Conservation (phyloP, 2,797 vertebrate species). For the Parambassis ranga region DNA sequence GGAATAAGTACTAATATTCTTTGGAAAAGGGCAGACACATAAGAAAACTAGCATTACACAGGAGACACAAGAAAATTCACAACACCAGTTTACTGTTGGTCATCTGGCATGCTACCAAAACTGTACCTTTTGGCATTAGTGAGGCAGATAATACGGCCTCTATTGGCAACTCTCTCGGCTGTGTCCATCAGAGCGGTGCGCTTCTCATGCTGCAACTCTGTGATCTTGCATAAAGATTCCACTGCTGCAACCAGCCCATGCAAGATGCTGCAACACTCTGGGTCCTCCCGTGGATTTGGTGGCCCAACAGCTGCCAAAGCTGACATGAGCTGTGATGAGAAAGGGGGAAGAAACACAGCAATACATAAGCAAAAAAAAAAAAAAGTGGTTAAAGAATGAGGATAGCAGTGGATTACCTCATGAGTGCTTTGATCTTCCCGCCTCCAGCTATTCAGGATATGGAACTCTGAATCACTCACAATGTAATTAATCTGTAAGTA, state of each 20-base stretch:
- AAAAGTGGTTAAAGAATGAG: too few relatives aligned
- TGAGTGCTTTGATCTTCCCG: slow-evolving; percentile 94
- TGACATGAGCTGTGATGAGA: slow-evolving; percentile 86
- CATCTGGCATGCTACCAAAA: too few relatives aligned
- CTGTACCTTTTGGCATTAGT: slow-evolving; percentile 96
- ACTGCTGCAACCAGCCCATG: slow-evolving; percentile 95
- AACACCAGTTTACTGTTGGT: too few relatives aligned
- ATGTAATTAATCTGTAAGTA: slow-evolving; percentile 91
- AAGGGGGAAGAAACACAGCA: background rate
- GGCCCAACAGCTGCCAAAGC: slow-evolving; percentile 93
- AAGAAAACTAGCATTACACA: background rate
- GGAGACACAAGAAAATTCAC: background rate
- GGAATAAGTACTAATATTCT: background rate
- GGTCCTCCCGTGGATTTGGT: slow-evolving; percentile 94
- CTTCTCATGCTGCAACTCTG: slow-evolving; percentile 92
- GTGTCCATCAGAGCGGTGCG: slow-evolving; percentile 91
- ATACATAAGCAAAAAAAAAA: too few relatives aligned
- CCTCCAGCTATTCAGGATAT: slow-evolving; percentile 94
- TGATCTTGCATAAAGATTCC: slow-evolving; percentile 94
- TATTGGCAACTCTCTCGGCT: slow-evolving; percentile 92
- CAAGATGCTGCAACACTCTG: slow-evolving; percentile 96
- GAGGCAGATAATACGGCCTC: slow-evolving; percentile 95
- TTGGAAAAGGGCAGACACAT: background rate
- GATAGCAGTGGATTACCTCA: slow-evolving; percentile 84
- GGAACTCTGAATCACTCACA: slow-evolving; percentile 97